Evolutionary conservation across 1,140 invertebrate species (phyloP).

Genomic region (Caligus rogercresseyi): DNA sequence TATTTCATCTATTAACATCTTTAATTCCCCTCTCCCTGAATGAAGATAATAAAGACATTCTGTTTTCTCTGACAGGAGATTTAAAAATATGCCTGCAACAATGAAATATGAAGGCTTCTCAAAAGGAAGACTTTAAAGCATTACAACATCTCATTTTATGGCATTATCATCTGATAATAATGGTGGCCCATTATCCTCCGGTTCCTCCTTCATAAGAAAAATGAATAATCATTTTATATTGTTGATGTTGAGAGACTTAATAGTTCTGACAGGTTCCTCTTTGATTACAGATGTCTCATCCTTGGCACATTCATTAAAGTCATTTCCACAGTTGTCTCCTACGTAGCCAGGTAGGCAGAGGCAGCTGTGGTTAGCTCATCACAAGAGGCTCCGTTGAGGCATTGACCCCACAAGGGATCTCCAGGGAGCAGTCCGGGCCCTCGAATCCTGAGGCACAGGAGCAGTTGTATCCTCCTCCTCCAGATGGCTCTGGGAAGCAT

Average conservation of each 20-base stretch:
- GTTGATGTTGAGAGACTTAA: constrained; percentile 21
- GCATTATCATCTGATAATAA: no score
- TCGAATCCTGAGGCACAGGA: constrained; percentile 61
- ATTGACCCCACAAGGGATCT: constrained; percentile 41
- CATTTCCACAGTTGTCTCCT: constrained; percentile 48
- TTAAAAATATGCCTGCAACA: no score
- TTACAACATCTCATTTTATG: no score
- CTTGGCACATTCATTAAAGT: constrained; percentile 44
- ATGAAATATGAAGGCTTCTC: no score
- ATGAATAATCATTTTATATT: constrained; percentile 1
- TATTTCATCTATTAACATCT: no score
- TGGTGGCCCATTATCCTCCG: constrained; percentile 21
- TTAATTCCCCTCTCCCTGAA: no score
- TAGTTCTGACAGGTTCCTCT: not conserved
- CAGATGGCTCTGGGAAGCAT: constrained; percentile 56
- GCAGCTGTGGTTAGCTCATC: constrained; percentile 22
- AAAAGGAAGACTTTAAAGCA: no score
- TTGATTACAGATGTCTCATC: constrained; percentile 23
- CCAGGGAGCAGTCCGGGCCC: constrained; percentile 45
- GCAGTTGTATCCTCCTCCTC: constrained; percentile 65
- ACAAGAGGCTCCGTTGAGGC: constrained; percentile 63
- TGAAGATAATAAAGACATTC: no score
- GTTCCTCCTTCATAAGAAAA: constrained; percentile 13
- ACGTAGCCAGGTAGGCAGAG: constrained; percentile 26
- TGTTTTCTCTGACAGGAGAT: no score